Base-by-base conservation (phyloP, 2,888 invertebrate genomes). In the Hipparchia semele region DNA sequence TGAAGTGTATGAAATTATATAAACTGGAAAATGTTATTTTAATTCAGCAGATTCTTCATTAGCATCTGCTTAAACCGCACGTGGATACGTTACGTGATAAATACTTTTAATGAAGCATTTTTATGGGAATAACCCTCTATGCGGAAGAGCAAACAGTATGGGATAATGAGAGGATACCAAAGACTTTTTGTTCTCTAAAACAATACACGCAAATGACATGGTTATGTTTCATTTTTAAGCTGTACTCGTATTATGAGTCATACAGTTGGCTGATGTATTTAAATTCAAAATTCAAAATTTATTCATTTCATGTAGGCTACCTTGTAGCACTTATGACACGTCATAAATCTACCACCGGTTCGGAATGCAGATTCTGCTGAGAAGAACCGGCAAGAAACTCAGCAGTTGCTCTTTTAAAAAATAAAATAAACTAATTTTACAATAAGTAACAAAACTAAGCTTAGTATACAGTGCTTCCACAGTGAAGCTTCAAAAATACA, bases 71-170 rank as follows among this genome's bases (percentile, higher is more conserved):
- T 68, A 68, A 68, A 46, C 58, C 68, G 46, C 23, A 46, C 49
- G 59, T 59, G 23, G 33, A 23, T n/a, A 51, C 56, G 56, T 56
- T 65, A 39, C 33, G 56, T 68, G 49, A 67, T 59, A 53, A 72
- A 77, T 75, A 76, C 72, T 59, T 61, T 70, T 77, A 74, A 77
- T 71, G 78, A 75, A 75, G 73, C 58, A 66, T 71, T 74, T 73
- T 71, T 56, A 68, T 72, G 74, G 76, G 70, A 78, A 77, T 73
- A 77, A 72, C 73, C 76, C 74, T 75, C 73, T 68, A 64, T 71
- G 67, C 70, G 62, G 73, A 68, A 60, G 69, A 66, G 68, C 45
- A 73, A 73, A 75, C 72, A 75, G 68, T 69, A 74, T 71, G 72
- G 71, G 73, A 75, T 77, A 75, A 78, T 78, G 73, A 77, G 73